phyloP scores from a whole-genome alignment of 2,797 vertebrate species.

The Myripristis murdjan region DNA sequence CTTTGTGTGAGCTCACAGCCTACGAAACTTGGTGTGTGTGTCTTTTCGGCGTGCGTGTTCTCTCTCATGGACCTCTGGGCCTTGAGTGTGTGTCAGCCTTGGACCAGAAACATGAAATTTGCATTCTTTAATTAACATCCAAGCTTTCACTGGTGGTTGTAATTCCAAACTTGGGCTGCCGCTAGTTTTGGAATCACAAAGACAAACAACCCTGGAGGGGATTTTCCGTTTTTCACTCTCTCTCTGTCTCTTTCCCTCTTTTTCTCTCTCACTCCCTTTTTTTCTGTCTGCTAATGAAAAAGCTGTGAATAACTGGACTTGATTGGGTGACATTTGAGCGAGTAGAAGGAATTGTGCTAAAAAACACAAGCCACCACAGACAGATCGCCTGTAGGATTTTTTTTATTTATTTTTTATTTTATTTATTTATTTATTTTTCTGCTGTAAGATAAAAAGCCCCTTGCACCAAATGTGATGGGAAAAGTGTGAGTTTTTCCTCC shows the following conservation, averaged over 20 bases:
- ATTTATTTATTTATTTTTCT: too few species aligned
- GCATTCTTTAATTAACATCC: conserved; percentile 87
- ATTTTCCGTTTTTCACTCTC: conserved; percentile 39
- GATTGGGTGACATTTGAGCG: conserved; percentile 72
- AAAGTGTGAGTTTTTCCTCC: conserved; percentile 37
- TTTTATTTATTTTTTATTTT: too few species aligned
- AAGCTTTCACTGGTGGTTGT: conserved; percentile 80
- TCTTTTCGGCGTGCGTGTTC: conserved; percentile 30
- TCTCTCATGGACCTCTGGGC: conserved; percentile 72
- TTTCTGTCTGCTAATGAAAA: conserved; percentile 50
- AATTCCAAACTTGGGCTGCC: conserved; percentile 69
- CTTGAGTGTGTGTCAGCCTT: conserved; percentile 79
- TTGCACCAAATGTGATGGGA: conserved; percentile 35
- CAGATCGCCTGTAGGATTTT: conserved; percentile 41
- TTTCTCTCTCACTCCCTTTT: too few species aligned
- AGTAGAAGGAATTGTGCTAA: conserved; percentile 42
- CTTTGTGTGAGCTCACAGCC: conserved; percentile 47
- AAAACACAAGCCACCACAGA: conserved; percentile 21
- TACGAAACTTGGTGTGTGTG: conserved; percentile 50
- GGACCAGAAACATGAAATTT: conserved; percentile 85
- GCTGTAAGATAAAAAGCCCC: conserved; percentile 40
- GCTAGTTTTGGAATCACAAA: conserved; percentile 77
- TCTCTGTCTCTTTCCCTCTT: background rate
- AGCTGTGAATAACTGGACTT: conserved; percentile 59
- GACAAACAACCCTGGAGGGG: conserved; percentile 73